Percentiles rank a stretch among this genome's conserved stretches.
These are phyloP conservation scores for Papio anubis DNA, from an alignment of 2,113 vertebrate species.

Conservation along the genomic window DNA sequence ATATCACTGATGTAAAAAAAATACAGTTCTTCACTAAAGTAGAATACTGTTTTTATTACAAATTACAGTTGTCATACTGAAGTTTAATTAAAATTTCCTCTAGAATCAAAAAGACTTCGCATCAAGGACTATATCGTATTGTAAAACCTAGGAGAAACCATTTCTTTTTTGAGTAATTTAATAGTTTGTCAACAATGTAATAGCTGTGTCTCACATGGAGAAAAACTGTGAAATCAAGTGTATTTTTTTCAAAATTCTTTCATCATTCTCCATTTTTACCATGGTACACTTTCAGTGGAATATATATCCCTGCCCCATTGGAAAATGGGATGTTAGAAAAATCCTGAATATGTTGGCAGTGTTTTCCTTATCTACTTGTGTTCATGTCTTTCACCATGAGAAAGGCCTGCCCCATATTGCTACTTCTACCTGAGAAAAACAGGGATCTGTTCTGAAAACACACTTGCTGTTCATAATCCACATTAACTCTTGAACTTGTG, in stretches of 20 bases:
- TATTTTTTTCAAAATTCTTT: neutral
- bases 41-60: neutral
- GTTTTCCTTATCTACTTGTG: neutral
- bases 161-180: neutral
- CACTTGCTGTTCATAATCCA: neutral
- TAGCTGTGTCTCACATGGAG: neutral
- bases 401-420: neutral
- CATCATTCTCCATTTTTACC: neutral
- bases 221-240: neutral
- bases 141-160: neutral
- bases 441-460: neutral
- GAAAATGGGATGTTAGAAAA: neutral
- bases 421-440: neutral
- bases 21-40: slow-evolving; percentile 1
- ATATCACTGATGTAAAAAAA: neutral
- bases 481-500: neutral
- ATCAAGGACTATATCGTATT: neutral
- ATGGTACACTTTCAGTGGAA: neutral
- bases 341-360: neutral
- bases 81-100: neutral
- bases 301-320: neutral
- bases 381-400: neutral
- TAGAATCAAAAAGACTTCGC: neutral
- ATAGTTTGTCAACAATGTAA: neutral
- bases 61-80: neutral